phyloP scores from a whole-genome alignment of 2,113 vertebrate species.

The Acrocephalus arundinaceus region DNA sequence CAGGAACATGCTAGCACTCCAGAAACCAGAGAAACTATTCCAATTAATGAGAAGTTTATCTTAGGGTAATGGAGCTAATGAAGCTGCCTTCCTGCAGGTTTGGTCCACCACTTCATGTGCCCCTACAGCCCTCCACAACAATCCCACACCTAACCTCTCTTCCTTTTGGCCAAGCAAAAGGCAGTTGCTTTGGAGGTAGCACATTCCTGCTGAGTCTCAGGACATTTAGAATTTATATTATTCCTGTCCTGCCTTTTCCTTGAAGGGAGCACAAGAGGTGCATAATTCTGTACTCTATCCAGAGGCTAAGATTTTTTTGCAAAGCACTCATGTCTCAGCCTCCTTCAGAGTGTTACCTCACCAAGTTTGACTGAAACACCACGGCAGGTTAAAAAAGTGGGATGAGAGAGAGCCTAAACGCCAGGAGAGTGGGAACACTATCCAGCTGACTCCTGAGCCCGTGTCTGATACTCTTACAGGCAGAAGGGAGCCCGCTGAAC shows the following conservation, averaged over 20 bases:
- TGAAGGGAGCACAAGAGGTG: accelerated
- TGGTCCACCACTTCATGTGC: not conserved
- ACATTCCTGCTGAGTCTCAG: not conserved
- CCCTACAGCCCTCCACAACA: not conserved
- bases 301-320: not conserved
- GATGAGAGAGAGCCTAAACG: not conserved
- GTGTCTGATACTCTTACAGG: not conserved
- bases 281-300: not conserved
- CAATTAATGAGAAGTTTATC: not conserved
- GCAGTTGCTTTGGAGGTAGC: not conserved
- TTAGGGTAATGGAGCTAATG: accelerated
- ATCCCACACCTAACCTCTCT: not conserved
- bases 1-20: not conserved
- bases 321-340: accelerated
- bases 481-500: not conserved
- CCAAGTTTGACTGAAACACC: not conserved
- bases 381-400: not conserved
- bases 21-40: not conserved
- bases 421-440: not conserved
- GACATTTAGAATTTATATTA: not conserved
- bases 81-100: not conserved
- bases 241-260: not conserved
- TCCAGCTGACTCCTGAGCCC: not conserved
- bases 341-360: not conserved
- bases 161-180: not conserved